Evolutionary conservation across 2,113 vertebrate genomes (phyloP).

Genomic region (Acrocephalus arundinaceus): DNA sequence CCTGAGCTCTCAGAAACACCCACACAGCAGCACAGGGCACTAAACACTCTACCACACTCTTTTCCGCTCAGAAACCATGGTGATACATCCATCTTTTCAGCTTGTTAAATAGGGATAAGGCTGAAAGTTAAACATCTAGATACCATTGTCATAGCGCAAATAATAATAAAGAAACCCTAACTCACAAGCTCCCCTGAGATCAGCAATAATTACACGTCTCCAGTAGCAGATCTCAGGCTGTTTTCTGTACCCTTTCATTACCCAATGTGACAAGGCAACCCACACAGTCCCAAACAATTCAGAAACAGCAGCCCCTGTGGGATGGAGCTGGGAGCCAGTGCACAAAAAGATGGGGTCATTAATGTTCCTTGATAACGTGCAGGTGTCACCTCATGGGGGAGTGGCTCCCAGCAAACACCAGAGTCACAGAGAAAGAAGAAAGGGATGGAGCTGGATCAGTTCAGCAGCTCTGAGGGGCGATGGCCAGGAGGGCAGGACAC

Average conservation of each 20-base stretch:
- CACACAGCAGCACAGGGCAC: not conserved
- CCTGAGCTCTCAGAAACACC: not conserved
- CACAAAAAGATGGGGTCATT: not conserved
- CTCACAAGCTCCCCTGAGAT: not conserved
- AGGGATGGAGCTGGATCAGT: not conserved
- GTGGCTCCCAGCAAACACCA: not conserved
- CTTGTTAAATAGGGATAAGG: not conserved
- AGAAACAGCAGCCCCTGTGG: not conserved
- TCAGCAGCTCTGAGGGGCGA: rapidly evolving
- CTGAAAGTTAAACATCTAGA: not conserved
- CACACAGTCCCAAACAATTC: not conserved
- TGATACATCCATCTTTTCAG: not conserved
- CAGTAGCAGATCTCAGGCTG: conserved; percentile 11
- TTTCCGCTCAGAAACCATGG: not conserved
- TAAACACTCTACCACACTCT: not conserved
- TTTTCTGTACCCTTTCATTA: conserved; percentile 55
- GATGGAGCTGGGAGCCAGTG: not conserved
- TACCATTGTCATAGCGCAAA: not conserved
- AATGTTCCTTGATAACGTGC: not conserved
- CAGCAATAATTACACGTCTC: conserved; percentile 44
- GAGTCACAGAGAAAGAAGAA: not conserved
- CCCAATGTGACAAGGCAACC: conserved; percentile 8
- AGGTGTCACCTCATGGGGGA: not conserved
- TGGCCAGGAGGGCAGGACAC: not conserved
- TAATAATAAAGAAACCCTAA: not conserved